These are phyloP conservation scores for Cercopithecus mitis DNA, from an alignment of 2,797 vertebrate genomes.

Conservation along the genomic window DNA sequence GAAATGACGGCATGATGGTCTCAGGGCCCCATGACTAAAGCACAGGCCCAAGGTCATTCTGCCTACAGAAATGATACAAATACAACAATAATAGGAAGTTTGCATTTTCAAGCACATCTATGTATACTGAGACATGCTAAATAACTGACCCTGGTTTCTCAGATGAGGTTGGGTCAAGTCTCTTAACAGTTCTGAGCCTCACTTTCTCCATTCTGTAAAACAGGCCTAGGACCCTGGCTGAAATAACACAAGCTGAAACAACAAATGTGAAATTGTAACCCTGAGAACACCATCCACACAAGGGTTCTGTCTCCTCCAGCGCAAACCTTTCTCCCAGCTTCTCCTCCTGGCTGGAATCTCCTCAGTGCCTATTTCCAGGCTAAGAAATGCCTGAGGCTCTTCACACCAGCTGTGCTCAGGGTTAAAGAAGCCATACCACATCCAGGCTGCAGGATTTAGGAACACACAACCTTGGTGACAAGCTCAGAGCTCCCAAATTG, in stretches of 20 bases:
- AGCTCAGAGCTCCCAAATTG: neutral
- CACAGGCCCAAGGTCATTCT: neutral
- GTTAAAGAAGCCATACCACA: neutral
- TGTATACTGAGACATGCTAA: neutral
- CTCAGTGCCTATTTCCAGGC: rapidly evolving
- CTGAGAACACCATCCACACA: neutral
- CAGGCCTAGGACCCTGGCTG: neutral
- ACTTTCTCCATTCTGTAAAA: neutral
- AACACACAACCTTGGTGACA: rapidly evolving
- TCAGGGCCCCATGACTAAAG: neutral
- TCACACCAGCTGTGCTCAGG: neutral
- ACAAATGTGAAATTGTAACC: neutral
- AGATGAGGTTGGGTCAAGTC: neutral
- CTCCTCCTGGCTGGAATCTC: no score
- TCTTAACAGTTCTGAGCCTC: neutral
- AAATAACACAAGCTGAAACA: neutral
- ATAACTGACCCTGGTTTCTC: neutral
- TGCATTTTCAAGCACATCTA: neutral
- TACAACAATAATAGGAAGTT: neutral
- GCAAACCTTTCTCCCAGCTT: neutral
- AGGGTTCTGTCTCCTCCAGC: neutral
- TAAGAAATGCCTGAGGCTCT: neutral
- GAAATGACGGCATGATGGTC: rapidly evolving
- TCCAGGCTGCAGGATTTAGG: rapidly evolving
- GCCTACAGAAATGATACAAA: neutral